phyloP scores from a whole-genome alignment of 2,888 invertebrate genomes.

The Augiades crinisus region DNA sequence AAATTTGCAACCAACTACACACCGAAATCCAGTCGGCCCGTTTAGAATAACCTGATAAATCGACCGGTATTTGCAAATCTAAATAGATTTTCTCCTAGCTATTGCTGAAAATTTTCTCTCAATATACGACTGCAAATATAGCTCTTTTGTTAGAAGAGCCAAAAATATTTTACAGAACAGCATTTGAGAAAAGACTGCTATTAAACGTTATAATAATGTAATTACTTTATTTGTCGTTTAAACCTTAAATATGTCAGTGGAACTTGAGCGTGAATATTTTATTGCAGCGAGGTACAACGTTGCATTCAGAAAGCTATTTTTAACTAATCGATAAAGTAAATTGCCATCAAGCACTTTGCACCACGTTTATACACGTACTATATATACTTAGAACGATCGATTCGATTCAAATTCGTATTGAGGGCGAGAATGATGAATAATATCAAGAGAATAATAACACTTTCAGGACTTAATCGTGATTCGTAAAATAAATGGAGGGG shows the following conservation, averaged over 20 bases:
- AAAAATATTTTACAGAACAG: too few relatives aligned
- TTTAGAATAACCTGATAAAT: too few relatives aligned
- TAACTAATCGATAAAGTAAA: slow-evolving; percentile 49
- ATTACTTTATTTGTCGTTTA: too few relatives aligned
- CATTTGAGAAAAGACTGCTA: too few relatives aligned
- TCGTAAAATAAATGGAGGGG: background rate
- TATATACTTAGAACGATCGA: slow-evolving; percentile 33
- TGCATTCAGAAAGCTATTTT: slow-evolving; percentile 45
- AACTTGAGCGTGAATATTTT: slow-evolving; percentile 32
- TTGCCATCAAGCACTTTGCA: slow-evolving; percentile 39
- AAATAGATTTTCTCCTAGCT: too few relatives aligned
- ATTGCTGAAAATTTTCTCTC: too few relatives aligned
- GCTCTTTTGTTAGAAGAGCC: too few relatives aligned
- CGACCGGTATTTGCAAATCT: too few relatives aligned
- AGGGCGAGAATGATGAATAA: slow-evolving; percentile 32
- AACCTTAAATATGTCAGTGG: too few relatives aligned
- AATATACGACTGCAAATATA: too few relatives aligned
- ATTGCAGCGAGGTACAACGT: slow-evolving; percentile 33
- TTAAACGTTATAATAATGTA: too few relatives aligned
- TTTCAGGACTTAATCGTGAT: slow-evolving; percentile 6
- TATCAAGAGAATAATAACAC: slow-evolving; percentile 28
- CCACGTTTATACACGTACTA: slow-evolving; percentile 34
- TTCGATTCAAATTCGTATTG: slow-evolving; percentile 33
- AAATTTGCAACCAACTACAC: slow-evolving; percentile 10
- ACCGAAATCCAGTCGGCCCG: background rate